These are phyloP conservation scores for Gambusia holbrooki DNA, from an alignment of 2,113 vertebrate genomes.

Conservation along the genomic window DNA sequence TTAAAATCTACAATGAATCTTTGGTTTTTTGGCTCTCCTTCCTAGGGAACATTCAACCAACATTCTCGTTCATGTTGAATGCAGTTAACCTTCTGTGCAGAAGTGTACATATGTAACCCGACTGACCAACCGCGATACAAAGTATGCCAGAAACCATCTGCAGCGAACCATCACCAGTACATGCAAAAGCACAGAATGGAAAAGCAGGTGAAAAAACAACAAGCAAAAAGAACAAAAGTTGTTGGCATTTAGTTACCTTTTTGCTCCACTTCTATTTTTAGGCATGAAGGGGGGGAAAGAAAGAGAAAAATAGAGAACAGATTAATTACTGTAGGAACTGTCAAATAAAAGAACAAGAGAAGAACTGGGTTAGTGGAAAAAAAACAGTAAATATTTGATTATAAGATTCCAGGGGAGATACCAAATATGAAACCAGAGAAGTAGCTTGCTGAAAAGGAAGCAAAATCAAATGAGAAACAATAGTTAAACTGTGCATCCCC, in stretches of 20 bases:
- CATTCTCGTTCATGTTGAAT: neutral
- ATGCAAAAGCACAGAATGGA: conserved; percentile 62
- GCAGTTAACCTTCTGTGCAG: neutral
- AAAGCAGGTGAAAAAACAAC: conserved; percentile 76
- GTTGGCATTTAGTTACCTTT: conserved; percentile 99
- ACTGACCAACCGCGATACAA: conserved; percentile 1
- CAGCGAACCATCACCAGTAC: conserved; percentile 49
- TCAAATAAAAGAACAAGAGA: conserved; percentile 31
- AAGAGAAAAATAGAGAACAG: conserved; percentile 91
- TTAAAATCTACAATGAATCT: no score
- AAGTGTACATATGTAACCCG: conserved; percentile 25
- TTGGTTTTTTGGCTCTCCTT: no score
- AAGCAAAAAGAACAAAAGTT: conserved; percentile 69
- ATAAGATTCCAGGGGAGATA: conserved; percentile 11
- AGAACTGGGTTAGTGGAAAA: conserved; percentile 50
- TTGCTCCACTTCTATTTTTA: conserved; percentile 99
- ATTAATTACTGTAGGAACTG: conserved; percentile 87
- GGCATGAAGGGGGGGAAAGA: conserved; percentile 86
- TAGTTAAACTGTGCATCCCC: neutral
- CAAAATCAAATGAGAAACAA: conserved; percentile 31
- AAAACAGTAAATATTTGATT: conserved; percentile 35
- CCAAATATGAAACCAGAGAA: neutral
- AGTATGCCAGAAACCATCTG: conserved; percentile 2
- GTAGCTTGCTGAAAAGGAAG: conserved; percentile 54
- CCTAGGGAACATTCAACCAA: no score